Evolutionary conservation across 2,888 invertebrate species (phyloP).

Genomic region (Seladonia tumulorum): DNA sequence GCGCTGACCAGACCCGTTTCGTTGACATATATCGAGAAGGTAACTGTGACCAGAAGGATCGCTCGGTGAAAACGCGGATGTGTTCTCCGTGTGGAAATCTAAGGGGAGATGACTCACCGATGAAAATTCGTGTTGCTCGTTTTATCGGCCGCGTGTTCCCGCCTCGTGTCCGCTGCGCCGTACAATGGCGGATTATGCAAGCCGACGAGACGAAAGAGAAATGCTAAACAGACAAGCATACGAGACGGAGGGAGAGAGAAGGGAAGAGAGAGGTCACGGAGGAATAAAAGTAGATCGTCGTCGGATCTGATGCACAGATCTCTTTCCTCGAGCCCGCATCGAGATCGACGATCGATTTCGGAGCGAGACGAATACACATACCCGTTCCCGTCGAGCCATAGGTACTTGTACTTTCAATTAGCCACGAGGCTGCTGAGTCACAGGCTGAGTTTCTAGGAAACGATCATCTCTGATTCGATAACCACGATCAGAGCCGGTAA

Average conservation of each 20-base stretch:
- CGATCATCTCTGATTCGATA: constrained; percentile 2
- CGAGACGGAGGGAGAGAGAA: not conserved
- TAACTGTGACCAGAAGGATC: not conserved
- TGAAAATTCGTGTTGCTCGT: constrained; percentile 12
- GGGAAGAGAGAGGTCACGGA: not conserved
- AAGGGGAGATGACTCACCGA: constrained; percentile 30
- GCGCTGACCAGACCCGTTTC: no score
- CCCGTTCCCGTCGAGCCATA: not conserved
- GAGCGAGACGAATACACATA: not conserved
- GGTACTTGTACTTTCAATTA: constrained; percentile 6
- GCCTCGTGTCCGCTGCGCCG: not conserved
- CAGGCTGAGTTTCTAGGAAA: not conserved
- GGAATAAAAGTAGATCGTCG: not conserved
- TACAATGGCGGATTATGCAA: not conserved
- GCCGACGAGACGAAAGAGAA: not conserved
- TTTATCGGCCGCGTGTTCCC: not conserved
- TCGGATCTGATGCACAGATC: not conserved
- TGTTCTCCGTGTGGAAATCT: constrained; percentile 7
- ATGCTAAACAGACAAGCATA: not conserved
- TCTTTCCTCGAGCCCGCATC: constrained; percentile 7
- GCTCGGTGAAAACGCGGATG: constrained; percentile 10
- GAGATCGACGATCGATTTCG: constrained; percentile 6
- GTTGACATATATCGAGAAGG: no score
- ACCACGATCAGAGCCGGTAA: not conserved
- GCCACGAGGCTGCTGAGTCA: not conserved